phyloP scores from a whole-genome alignment of 2,113 vertebrate genomes.

The Grallaria varia region DNA sequence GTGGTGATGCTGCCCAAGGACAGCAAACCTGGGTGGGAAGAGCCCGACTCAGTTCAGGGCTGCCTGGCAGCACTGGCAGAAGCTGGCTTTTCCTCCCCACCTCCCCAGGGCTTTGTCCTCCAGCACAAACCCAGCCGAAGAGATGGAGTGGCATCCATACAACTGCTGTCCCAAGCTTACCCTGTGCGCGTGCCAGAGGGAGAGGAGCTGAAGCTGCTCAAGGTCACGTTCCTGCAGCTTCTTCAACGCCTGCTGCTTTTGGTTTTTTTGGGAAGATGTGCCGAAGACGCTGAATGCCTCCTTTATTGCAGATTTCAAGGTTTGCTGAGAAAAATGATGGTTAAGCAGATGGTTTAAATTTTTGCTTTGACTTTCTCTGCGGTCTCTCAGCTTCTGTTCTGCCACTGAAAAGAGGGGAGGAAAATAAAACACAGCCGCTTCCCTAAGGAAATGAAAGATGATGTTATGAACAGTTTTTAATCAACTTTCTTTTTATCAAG shows the following conservation, averaged over 20 bases:
- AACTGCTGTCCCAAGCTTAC: fast-evolving
- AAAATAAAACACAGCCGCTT: neutral
- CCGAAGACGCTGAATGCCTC: neutral
- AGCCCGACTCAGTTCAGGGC: neutral
- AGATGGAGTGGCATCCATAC: neutral
- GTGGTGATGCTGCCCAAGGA: too few species aligned
- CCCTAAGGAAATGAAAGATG: neutral
- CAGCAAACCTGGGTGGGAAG: fast-evolving
- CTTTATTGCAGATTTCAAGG: neutral
- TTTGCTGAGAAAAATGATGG: neutral
- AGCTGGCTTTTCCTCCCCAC: neutral
- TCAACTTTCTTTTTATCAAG: neutral
- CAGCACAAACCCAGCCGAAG: neutral
- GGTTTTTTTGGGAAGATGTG: neutral
- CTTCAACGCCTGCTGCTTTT: fast-evolving
- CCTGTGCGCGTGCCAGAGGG: neutral
- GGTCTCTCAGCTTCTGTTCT: neutral
- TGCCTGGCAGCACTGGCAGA: neutral
- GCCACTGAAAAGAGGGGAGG: neutral
- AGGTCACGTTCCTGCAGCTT: neutral
- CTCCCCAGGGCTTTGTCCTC: neutral
- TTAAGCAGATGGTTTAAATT: constrained; percentile 20
- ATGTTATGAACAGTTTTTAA: neutral
- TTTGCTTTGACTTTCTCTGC: neutral
- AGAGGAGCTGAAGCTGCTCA: neutral